Evolutionary conservation across 1,140 invertebrate species (phyloP), one percentile per base, ranked within the genome.

Genomic region (Solenopsis invicta): DNA sequence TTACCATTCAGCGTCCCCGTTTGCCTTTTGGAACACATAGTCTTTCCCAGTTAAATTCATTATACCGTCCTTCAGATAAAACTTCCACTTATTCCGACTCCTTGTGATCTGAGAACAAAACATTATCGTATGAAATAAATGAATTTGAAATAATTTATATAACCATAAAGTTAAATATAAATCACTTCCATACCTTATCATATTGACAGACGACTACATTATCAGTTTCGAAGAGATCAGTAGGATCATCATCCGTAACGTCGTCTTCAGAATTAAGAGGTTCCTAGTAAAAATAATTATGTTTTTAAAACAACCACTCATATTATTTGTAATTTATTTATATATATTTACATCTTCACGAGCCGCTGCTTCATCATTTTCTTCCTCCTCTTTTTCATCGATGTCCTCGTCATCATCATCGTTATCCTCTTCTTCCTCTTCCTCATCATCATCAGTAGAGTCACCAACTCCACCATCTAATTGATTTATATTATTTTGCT

Each of bases 151-250:
- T 21, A 18, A 56, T 45, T 86, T 1, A 37, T 41, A 41, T 41
- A 41, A 34, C 56, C 24, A 52, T 71, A 81, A 67, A 76, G 4
- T 59, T 24, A 41, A 59, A 59, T n/a, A 13, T 50, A 85, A 90
- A 54, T 75, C 16, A 34, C 12, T 45, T 21, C 34, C 16, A 16
- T 95, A 98, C 98, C 96, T 99, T 99, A 96, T 99, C 99, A 96
- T 99, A 99, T 94, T 99, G 99, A 95, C 99, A 99, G 48, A 99
- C 99, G 87, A 99, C 98, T 78, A 99, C 99, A 96, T 99, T 99
- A 88, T 99, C 99, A 69, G 99, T 99, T 92, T 99, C 99, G 96
- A 99, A 99, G 93, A 99, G 96, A 94, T 99, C 99, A 86, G 97
- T 96, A 0, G 98, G 97, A 95, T 99, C 99, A 92, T 99, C 99